Percentiles rank a stretch among this genome's conserved stretches.
Evolutionary conservation across 2,113 vertebrate genomes (phyloP).

Genomic region (Nycticryphes semicollaris): DNA sequence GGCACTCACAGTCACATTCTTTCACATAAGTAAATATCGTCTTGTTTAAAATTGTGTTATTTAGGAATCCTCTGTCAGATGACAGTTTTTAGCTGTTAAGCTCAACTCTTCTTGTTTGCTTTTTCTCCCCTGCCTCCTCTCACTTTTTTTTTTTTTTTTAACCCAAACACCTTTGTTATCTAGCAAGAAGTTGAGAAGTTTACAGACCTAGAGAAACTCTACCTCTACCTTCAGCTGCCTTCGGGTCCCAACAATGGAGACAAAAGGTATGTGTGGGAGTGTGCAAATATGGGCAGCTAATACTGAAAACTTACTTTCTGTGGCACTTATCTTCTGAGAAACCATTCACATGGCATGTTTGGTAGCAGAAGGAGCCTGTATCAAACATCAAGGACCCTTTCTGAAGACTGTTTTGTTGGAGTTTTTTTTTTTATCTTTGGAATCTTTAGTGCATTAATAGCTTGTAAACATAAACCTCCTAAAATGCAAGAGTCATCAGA

Average conservation of each 20-base stretch:
- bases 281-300: neutral
- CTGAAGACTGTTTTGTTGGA: neutral
- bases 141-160: neutral
- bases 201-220: slow-evolving; percentile 99
- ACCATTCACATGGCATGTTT: neutral
- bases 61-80: neutral
- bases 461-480: neutral
- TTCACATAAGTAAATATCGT: neutral
- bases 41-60: neutral
- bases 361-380: neutral
- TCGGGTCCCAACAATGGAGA: slow-evolving; percentile 92
- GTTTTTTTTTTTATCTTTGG: neutral
- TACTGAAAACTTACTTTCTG: neutral
- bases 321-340: neutral
- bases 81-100: neutral
- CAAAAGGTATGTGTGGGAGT: slow-evolving; percentile 85
- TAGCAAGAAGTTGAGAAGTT: slow-evolving; percentile 99
- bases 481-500: neutral
- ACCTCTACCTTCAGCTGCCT: slow-evolving; percentile 99
- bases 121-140: neutral
- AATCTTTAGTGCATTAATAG: neutral
- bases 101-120: neutral
- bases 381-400: neutral
- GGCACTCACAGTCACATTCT: neutral
- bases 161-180: slow-evolving; percentile 49